Evolutionary conservation across 2,888 invertebrate species (phyloP).

Genomic region (Notocelia uddmanniana): DNA sequence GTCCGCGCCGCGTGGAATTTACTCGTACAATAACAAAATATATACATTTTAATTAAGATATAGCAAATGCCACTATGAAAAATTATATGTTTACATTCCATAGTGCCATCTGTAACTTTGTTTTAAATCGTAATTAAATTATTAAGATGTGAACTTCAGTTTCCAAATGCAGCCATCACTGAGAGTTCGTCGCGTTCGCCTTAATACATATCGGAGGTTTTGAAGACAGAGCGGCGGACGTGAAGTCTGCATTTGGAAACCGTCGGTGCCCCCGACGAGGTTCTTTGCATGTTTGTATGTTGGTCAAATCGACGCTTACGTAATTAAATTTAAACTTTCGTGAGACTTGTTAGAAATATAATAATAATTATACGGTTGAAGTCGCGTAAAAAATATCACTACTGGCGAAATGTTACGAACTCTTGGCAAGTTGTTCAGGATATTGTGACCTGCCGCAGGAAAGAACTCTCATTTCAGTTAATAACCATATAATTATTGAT

Average conservation of each 20-base stretch:
- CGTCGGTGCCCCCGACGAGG: conserved; percentile 25
- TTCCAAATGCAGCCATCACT: conserved; percentile 27
- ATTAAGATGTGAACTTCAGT: conserved; percentile 37
- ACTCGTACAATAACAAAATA: conserved; percentile 40
- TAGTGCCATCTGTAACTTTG: conserved; percentile 68
- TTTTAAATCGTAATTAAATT: conserved; percentile 41
- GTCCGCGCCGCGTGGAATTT: conserved; percentile 32
- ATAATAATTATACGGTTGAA: too few relatives aligned
- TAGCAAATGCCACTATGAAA: conserved; percentile 72
- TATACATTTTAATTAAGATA: conserved; percentile 51
- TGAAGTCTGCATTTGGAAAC: conserved; percentile 32
- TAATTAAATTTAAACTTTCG: too few relatives aligned
- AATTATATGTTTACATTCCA: conserved; percentile 81
- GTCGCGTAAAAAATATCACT: too few relatives aligned
- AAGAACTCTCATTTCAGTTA: too few relatives aligned
- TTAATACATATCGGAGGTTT: conserved; percentile 30
- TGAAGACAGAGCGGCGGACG: neutral
- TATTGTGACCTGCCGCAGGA: too few relatives aligned
- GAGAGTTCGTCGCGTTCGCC: neutral
- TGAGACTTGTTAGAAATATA: too few relatives aligned
- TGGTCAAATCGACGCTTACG: neutral
- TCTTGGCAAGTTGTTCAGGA: too few relatives aligned
- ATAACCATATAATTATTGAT: too few relatives aligned
- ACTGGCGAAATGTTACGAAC: too few relatives aligned
- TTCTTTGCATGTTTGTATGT: conserved; percentile 16